phyloP scores from a whole-genome alignment of 1,140 invertebrate genomes.

The Reticulitermes speratus region DNA sequence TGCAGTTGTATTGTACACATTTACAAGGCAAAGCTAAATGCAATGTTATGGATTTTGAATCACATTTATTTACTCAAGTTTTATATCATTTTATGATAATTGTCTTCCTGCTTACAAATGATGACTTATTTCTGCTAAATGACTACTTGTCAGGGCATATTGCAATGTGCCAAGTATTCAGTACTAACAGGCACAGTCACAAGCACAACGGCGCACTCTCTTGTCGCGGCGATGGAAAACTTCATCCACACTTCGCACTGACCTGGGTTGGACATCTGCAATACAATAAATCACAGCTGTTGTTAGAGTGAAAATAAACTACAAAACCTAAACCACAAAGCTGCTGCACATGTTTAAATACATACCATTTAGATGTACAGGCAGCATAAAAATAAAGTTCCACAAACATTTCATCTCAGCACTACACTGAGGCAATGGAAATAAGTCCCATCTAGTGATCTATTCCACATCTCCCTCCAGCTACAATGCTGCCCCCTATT shows the following conservation, averaged over 20 bases:
- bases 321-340: not conserved
- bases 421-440: too few species aligned
- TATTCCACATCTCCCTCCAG: too few species aligned
- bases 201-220: constrained; percentile 60
- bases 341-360: not conserved
- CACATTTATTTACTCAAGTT: not conserved
- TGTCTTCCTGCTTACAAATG: not conserved
- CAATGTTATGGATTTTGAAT: not conserved
- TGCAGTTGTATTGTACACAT: not conserved
- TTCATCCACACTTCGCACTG: constrained; percentile 55
- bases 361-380: too few species aligned
- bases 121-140: not conserved
- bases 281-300: constrained; percentile 25
- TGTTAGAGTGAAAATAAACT: not conserved
- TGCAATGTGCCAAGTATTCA: not conserved
- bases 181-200: constrained; percentile 57
- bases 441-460: too few species aligned
- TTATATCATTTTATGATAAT: not conserved
- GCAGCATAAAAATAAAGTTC: too few species aligned
- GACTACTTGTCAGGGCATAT: not conserved
- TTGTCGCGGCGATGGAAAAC: constrained; percentile 49
- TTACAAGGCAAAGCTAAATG: not conserved
- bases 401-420: too few species aligned
- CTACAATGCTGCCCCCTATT: too few species aligned
- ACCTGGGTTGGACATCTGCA: constrained; percentile 65